Evolutionary conservation across 2,113 vertebrate species (phyloP), one percentile per base, ranked within the genome.

Genomic region (Dicaeum eximium): DNA sequence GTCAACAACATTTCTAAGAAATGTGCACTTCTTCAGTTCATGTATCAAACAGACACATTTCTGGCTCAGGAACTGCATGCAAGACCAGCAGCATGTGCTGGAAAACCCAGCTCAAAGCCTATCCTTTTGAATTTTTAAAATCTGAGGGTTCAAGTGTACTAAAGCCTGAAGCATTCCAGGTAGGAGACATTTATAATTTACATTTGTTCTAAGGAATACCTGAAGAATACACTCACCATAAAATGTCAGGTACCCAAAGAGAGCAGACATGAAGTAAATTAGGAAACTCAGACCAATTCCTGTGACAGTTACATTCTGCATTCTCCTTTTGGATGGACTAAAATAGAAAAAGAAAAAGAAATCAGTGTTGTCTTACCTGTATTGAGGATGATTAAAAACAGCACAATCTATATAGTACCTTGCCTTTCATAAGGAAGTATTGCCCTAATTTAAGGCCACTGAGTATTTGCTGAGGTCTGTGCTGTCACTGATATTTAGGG

Each of bases 181-280:
- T 16, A 82, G 23, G 60, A 66, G 7, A 27, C 37, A 48, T 48
- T 75, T 22, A 57, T 20, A 16, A 57, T 37, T 67, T 38, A 48
- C 19, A 28, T 57, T 48, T 21, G 27, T 50, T 92, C 61, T 71
- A 69, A 54, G 80, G 30, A 84, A 73, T 27, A 77, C 28, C 19
- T 86, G 69, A 89, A 92, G 61, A 94, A 93, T 24, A 82, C 51
- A 97, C 98, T 97, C 96, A 99, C 99, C 97, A 69, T 99, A 99
- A 98, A 99, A 99, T 45, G 99, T 99, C 95, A 99, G 98, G 97
- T 99, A 99, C 25, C 99, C 99, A 97, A 99, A 99, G 33, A 99
- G 95, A 4, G 99, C 99, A 44, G 99, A 99, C 35, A 98, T 11
- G 14, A 99, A 98, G 97, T 99, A 99, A 88, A 99, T 74, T 30